Percentiles rank a stretch among this genome's conserved stretches.
phyloP scores from a whole-genome alignment of 2,113 vertebrate genomes.

The Mobula birostris region DNA sequence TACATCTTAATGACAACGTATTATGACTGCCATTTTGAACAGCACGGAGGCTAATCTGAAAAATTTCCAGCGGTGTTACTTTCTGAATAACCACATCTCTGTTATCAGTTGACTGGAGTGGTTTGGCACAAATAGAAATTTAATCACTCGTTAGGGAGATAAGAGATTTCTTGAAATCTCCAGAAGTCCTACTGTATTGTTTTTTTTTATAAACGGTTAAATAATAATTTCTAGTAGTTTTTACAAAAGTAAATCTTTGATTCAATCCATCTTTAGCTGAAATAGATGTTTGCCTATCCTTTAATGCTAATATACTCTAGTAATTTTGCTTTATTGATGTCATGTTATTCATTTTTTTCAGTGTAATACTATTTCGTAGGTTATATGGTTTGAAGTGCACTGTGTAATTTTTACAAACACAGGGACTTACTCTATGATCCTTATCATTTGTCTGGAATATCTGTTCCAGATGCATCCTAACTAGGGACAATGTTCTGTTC shows the following conservation, averaged over 20 bases:
- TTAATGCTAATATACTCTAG: background rate
- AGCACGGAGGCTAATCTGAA: background rate
- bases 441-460: slow-evolving; percentile 27
- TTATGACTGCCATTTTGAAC: background rate
- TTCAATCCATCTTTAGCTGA: background rate
- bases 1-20: background rate
- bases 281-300: background rate
- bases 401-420: slow-evolving; percentile 23
- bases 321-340: slow-evolving; percentile 22
- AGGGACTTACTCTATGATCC: slow-evolving; percentile 19
- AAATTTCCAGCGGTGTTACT: background rate
- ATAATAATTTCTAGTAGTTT: background rate
- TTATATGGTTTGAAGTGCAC: background rate
- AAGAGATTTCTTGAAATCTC: slow-evolving; percentile 19
- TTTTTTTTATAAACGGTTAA: background rate
- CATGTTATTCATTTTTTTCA: background rate
- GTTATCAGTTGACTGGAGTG: background rate
- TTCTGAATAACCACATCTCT: background rate
- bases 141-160: background rate
- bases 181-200: background rate
- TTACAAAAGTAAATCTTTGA: background rate
- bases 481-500: background rate
- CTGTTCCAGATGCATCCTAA: slow-evolving; percentile 26
- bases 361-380: background rate
- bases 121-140: background rate